A percentile compares a stretch with the other conserved stretches of the same genome.
phyloP scores from a whole-genome alignment of 2,113 vertebrate species.

The Corynorhinus townsendii region DNA sequence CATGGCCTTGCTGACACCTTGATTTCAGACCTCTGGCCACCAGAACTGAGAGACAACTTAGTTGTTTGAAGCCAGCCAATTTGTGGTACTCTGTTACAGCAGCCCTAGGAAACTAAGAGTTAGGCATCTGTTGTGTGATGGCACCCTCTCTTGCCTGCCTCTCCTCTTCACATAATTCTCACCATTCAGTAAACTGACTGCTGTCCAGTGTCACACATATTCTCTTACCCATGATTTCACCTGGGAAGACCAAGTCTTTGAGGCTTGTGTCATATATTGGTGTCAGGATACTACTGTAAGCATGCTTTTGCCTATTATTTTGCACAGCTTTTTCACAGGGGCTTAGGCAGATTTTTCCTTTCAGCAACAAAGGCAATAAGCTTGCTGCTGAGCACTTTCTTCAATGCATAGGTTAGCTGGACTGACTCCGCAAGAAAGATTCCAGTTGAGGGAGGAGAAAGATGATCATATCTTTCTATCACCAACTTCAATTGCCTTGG shows the following conservation, averaged over 20 bases:
- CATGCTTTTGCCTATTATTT: background rate
- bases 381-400: background rate
- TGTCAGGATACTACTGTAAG: background rate
- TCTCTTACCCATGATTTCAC: background rate
- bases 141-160: no score
- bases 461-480: background rate
- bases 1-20: no score
- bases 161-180: background rate
- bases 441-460: background rate
- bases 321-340: background rate
- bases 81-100: no score
- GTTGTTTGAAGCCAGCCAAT: no score
- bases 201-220: background rate
- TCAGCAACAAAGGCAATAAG: background rate
- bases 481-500: background rate
- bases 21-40: background rate
- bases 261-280: background rate
- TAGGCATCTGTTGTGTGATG: background rate
- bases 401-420: background rate
- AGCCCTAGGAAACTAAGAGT: background rate
- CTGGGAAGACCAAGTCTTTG: background rate
- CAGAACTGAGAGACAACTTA: no score
- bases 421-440: background rate
- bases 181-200: background rate
- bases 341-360: background rate